These are phyloP conservation scores for Sminthurides aquaticus DNA, from an alignment of 2,888 invertebrate species.

Conservation along the genomic window DNA sequence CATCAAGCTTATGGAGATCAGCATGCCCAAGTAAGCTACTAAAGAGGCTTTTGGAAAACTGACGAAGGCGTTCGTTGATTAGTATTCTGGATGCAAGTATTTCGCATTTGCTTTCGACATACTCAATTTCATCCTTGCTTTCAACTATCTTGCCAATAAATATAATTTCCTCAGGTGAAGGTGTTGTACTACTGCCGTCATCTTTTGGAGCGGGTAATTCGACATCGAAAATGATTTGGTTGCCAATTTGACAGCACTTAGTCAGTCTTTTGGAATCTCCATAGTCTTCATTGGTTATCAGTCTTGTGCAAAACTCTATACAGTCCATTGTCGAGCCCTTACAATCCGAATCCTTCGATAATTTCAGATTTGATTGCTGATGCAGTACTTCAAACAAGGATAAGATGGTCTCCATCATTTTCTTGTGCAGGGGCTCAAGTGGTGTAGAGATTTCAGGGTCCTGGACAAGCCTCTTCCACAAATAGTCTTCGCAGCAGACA, in stretches of 20 bases:
- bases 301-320: not conserved
- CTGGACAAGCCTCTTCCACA: slow-evolving; percentile 26
- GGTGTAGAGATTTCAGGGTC: slow-evolving; percentile 26
- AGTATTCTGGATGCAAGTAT: not conserved
- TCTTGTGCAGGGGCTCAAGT: not conserved
- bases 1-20: not conserved
- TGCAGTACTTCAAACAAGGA: not conserved
- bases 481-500: slow-evolving; percentile 29
- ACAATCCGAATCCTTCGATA: not conserved
- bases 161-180: not conserved
- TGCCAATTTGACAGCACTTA: not conserved
- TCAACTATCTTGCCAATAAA: not conserved
- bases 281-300: not conserved
- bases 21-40: not conserved
- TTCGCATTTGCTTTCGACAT: not conserved
- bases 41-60: not conserved
- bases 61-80: not conserved
- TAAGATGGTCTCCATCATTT: not conserved
- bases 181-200: not conserved
- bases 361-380: not conserved
- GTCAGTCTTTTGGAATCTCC: not conserved
- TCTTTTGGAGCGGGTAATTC: not conserved
- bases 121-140: not conserved
- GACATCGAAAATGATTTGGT: not conserved
- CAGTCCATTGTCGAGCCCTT: not conserved